These are phyloP conservation scores for Leiothrix lutea DNA, from an alignment of 2,113 vertebrate genomes.

Conservation along the genomic window DNA sequence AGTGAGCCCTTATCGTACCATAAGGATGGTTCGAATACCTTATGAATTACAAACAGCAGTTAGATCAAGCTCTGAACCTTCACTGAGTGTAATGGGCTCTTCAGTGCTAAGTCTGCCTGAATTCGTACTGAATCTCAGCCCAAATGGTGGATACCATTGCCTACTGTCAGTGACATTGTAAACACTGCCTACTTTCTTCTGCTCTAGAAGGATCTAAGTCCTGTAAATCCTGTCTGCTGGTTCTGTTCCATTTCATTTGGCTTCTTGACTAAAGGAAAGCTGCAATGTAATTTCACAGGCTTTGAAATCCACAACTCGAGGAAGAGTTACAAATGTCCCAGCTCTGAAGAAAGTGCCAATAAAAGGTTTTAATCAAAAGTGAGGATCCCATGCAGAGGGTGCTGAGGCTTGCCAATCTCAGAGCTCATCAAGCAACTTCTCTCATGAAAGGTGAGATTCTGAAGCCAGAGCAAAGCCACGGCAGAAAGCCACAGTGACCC, in stretches of 20 bases:
- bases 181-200: not conserved
- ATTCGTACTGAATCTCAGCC: not conserved
- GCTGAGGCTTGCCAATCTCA: not conserved
- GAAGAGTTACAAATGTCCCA: not conserved
- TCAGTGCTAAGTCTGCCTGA: not conserved
- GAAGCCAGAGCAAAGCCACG: not conserved
- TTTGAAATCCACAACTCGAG: not conserved
- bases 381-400: not conserved
- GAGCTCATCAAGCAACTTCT: not conserved
- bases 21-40: not conserved
- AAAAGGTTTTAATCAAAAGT: not conserved
- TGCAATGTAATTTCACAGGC: not conserved
- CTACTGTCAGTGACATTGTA: not conserved
- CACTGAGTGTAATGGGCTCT: not conserved
- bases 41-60: constrained; percentile 8
- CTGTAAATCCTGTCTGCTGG: not conserved
- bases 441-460: not conserved
- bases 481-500: not conserved
- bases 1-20: not conserved
- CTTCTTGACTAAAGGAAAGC: not conserved
- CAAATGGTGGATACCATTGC: not conserved
- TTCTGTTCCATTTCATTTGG: not conserved
- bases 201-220: not conserved
- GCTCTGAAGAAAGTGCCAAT: not conserved
- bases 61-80: constrained; percentile 7